Evolutionary conservation across 2,888 invertebrate species (phyloP).

Genomic region (Luffia ferchaultella): DNA sequence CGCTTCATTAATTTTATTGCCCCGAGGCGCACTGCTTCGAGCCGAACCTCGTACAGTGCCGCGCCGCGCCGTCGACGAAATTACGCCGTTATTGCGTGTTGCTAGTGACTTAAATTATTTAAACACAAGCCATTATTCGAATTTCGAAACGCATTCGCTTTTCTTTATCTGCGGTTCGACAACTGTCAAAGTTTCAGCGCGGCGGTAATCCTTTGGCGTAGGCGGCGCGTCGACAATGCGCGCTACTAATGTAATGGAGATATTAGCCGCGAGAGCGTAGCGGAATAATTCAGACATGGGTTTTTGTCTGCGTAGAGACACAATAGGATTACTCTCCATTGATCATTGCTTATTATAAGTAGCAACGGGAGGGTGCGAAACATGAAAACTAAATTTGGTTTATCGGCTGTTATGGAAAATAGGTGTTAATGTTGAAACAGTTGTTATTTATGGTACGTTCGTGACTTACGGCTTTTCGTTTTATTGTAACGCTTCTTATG

Average conservation of each 20-base stretch:
- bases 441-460: constrained; percentile 55
- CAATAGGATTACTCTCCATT: constrained; percentile 66
- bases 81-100: constrained; percentile 57
- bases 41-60: too few species aligned
- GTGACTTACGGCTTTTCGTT: constrained; percentile 49
- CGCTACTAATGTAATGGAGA: constrained; percentile 56
- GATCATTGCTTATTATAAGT: constrained; percentile 66
- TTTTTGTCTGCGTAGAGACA: constrained; percentile 53
- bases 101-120: constrained; percentile 61
- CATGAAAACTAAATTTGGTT: constrained; percentile 67
- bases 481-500: constrained; percentile 32
- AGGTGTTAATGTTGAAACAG: constrained; percentile 59
- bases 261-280: constrained; percentile 57
- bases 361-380: constrained; percentile 55
- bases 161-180: constrained; percentile 46
- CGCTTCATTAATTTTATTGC: constrained; percentile 67
- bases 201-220: constrained; percentile 44
- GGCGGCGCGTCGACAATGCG: constrained; percentile 33
- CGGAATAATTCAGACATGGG: constrained; percentile 60
- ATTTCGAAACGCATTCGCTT: constrained; percentile 42
- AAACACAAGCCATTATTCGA: constrained; percentile 56
- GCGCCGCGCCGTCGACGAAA: constrained; percentile 49
- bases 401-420: constrained; percentile 66
- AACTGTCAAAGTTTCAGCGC: constrained; percentile 56
- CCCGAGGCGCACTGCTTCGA: constrained; percentile 56